These are phyloP conservation scores for Penaeus indicus DNA, from an alignment of 1,140 invertebrate genomes.

Conservation along the genomic window DNA sequence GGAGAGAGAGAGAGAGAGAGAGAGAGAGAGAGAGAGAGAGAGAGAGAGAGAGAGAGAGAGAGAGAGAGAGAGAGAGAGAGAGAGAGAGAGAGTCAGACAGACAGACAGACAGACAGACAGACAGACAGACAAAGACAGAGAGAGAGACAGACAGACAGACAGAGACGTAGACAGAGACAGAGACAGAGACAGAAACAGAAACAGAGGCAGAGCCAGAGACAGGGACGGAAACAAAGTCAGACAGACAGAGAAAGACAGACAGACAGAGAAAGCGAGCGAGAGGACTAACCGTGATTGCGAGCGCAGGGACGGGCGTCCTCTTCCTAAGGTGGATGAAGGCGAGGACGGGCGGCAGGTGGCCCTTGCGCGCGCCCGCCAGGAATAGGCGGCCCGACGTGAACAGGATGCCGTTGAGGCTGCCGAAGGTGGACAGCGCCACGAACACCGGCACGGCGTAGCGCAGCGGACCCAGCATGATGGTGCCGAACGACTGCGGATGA, in stretches of 20 bases:
- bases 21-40: too few species aligned
- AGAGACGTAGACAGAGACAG: background rate
- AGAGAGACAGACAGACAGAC: too few species aligned
- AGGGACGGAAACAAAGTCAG: background rate
- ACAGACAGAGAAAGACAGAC: background rate
- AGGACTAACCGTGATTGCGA: slow-evolving; percentile 71
- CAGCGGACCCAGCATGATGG: slow-evolving; percentile 73
- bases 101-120: too few species aligned
- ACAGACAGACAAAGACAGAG: too few species aligned
- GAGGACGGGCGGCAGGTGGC: slow-evolving; percentile 73
- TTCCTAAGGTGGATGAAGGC: slow-evolving; percentile 72
- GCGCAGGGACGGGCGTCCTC: slow-evolving; percentile 73
- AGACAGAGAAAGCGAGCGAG: slow-evolving; percentile 19
- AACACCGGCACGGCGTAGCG: slow-evolving; percentile 76
- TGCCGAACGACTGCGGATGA: slow-evolving; percentile 71
- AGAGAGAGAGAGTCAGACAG: too few species aligned
- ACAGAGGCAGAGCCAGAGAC: background rate
- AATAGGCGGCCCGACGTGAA: slow-evolving; percentile 74
- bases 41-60: too few species aligned
- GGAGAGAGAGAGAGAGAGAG: too few species aligned
- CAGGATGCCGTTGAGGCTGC: slow-evolving; percentile 76
- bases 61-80: too few species aligned
- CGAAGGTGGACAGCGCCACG: slow-evolving; percentile 77
- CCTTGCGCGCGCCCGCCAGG: slow-evolving; percentile 71
- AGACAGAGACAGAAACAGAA: background rate